These are phyloP conservation scores for Nettapus auritus DNA, from an alignment of 2,113 vertebrate genomes.

Conservation along the genomic window DNA sequence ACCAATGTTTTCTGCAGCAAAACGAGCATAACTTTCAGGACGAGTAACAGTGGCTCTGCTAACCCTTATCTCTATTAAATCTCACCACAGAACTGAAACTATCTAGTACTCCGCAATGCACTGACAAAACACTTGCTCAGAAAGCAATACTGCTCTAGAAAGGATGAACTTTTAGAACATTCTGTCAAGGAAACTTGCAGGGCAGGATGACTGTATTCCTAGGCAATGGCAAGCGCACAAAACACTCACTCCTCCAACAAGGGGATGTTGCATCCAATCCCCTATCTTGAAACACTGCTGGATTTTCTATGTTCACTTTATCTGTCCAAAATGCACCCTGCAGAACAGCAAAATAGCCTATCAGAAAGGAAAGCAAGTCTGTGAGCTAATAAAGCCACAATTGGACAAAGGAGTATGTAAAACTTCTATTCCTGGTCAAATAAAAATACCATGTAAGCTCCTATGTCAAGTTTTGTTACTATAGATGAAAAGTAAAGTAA, in stretches of 20 bases:
- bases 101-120: not conserved
- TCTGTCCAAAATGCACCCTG: not conserved
- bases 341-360: not conserved
- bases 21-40: not conserved
- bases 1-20: not conserved
- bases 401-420: not conserved
- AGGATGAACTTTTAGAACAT: not conserved
- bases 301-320: not conserved
- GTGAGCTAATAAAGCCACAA: not conserved
- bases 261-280: not conserved
- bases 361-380: not conserved
- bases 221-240: not conserved
- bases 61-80: not conserved
- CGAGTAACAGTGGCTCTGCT: not conserved
- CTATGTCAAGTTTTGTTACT: not conserved
- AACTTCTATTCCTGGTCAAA: not conserved
- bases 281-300: not conserved
- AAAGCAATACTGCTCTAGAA: not conserved
- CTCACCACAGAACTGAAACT: not conserved
- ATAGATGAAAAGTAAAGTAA: not conserved
- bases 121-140: not conserved
- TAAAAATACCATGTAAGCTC: not conserved
- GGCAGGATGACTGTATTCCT: not conserved
- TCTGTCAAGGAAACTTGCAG: not conserved
- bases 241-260: not conserved